A percentile compares a stretch with the other conserved stretches of the same genome.
These are phyloP conservation scores for Nomada ruficornis DNA, from an alignment of 2,888 invertebrate species.

Conservation along the genomic window DNA sequence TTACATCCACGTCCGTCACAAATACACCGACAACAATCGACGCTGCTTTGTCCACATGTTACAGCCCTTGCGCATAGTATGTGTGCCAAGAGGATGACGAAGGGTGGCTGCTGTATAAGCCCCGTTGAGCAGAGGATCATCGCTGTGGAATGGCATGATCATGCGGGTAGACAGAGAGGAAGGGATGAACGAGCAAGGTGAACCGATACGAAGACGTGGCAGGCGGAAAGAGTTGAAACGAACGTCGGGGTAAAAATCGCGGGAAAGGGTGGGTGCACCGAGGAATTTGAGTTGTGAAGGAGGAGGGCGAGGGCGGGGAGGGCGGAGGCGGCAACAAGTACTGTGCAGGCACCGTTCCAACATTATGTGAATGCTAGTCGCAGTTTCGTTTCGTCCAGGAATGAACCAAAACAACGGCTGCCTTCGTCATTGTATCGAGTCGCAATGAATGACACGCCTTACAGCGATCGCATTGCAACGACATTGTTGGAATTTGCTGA, in stretches of 20 bases:
- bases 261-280: constrained; percentile 30
- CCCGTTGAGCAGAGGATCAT: constrained; percentile 77
- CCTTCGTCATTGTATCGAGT: constrained; percentile 36
- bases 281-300: constrained; percentile 40
- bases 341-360: constrained; percentile 55
- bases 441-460: constrained; percentile 43
- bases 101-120: constrained; percentile 68
- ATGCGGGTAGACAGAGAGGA: constrained; percentile 73
- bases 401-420: constrained; percentile 41
- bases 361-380: constrained; percentile 53
- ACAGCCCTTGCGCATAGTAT: constrained; percentile 36
- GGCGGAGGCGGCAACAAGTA: constrained; percentile 66
- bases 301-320: too few relatives aligned
- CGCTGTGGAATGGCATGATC: constrained; percentile 79
- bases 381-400: constrained; percentile 42
- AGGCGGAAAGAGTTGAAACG: constrained; percentile 63
- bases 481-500: constrained; percentile 17
- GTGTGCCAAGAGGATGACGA: constrained; percentile 55
- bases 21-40: constrained; percentile 19
- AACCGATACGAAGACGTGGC: constrained; percentile 50
- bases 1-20: background rate
- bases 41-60: constrained; percentile 23
- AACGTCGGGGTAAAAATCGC: constrained; percentile 52
- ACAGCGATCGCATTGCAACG: constrained; percentile 10
- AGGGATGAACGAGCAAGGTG: constrained; percentile 57